Evolutionary conservation across 64 coral and sea anemone species (phyloP).

Genomic region (Platygyra sinensis): DNA sequence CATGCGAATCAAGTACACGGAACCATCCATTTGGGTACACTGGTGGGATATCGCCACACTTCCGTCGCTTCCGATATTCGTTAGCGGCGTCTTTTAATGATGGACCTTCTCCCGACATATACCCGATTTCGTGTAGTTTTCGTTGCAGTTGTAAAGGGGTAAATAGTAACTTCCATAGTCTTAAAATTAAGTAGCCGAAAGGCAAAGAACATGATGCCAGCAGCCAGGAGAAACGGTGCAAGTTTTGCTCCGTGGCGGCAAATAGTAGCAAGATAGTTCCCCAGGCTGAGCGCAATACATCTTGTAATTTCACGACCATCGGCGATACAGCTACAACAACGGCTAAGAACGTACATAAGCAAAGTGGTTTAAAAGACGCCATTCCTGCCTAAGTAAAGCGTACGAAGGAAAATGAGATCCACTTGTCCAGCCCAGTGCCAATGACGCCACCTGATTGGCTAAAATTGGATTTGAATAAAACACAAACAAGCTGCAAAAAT

Average conservation of each 20-base stretch:
- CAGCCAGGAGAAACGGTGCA: neutral
- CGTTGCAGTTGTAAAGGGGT: slow-evolving; percentile 47
- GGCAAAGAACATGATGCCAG: slow-evolving; percentile 5
- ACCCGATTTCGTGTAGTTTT: slow-evolving; percentile 72
- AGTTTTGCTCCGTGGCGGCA: neutral
- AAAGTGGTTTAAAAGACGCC: slow-evolving; percentile 57
- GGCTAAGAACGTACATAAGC: slow-evolving; percentile 34
- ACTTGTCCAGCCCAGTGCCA: neutral
- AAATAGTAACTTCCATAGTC: slow-evolving; percentile 68
- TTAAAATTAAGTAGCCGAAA: slow-evolving; percentile 28
- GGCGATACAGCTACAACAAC: slow-evolving; percentile 35
- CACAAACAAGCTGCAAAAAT: no score
- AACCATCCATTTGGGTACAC: slow-evolving; percentile 97
- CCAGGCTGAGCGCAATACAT: slow-evolving; percentile 16
- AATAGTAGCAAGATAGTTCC: neutral
- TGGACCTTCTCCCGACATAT: slow-evolving; percentile 45
- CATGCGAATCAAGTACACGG: slow-evolving; percentile 49
- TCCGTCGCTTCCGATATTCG: slow-evolving; percentile 49
- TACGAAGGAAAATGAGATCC: neutral
- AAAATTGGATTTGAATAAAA: neutral
- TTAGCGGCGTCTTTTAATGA: slow-evolving; percentile 71
- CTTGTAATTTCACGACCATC: slow-evolving; percentile 36
- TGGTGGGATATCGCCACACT: slow-evolving; percentile 76
- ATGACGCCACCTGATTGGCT: neutral
- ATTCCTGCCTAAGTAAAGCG: neutral